These are phyloP conservation scores for Platycheirus rosarum DNA, from an alignment of 2,888 invertebrate species.

Conservation along the genomic window DNA sequence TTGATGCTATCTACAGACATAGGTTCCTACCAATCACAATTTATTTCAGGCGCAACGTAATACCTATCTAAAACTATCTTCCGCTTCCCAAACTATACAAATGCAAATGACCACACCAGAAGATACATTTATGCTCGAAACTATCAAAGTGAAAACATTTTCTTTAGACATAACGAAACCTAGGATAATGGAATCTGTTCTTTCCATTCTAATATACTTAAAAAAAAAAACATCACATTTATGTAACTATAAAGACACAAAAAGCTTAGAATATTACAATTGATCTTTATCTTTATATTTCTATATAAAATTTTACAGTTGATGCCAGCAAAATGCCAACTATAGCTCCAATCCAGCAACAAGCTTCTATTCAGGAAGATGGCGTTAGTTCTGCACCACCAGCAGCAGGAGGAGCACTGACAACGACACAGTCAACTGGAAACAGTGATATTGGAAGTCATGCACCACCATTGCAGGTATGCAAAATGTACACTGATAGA, in stretches of 20 bases:
- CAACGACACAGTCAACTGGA: constrained; percentile 84
- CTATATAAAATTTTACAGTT: constrained; percentile 76
- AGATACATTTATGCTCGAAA: neutral
- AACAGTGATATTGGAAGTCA: constrained; percentile 86
- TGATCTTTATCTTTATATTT: constrained; percentile 63
- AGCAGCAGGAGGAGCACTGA: constrained; percentile 73
- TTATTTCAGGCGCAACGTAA: no score
- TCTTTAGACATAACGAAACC: neutral
- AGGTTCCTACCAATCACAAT: no score
- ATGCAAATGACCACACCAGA: constrained; percentile 14
- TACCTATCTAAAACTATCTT: no score
- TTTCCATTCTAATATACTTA: no score
- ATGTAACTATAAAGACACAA: constrained; percentile 19
- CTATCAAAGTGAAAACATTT: neutral
- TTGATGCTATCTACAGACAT: no score
- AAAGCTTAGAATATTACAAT: constrained; percentile 45
- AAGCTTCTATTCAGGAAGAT: constrained; percentile 80
- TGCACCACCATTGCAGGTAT: constrained; percentile 85
- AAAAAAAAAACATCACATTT: constrained; percentile 6
- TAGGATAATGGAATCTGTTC: constrained; percentile 1
- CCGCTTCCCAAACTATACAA: constrained; percentile 25
- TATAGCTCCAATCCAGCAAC: constrained; percentile 78
- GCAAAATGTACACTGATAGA: constrained; percentile 68
- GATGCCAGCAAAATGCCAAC: constrained; percentile 81
- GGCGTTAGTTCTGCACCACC: constrained; percentile 52